Conservation (phyloP, 2,888 invertebrate genomes). For the Nowickia ferox region DNA sequence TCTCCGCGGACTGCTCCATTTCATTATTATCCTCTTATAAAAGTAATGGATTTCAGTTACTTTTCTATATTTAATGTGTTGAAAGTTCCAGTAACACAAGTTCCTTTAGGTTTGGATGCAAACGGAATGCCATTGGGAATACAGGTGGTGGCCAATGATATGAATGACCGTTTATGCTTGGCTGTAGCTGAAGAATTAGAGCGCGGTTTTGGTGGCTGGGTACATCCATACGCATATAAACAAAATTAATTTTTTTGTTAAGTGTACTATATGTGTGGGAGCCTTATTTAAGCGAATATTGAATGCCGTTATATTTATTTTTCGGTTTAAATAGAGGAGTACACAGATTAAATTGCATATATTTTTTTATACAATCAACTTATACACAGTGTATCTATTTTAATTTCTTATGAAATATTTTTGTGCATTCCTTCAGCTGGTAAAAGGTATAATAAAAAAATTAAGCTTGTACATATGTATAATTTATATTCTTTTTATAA, state of each 20-base stretch:
- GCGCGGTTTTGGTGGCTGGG: constrained; percentile 95
- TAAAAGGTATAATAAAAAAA: too few relatives aligned
- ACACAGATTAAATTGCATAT: too few relatives aligned
- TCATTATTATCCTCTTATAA: constrained; percentile 90
- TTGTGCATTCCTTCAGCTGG: too few relatives aligned
- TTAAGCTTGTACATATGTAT: too few relatives aligned
- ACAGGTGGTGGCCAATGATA: constrained; percentile 92
- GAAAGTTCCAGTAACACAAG: constrained; percentile 89
- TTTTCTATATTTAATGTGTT: constrained; percentile 93
- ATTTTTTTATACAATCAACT: too few relatives aligned
- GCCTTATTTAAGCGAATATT: too few relatives aligned
- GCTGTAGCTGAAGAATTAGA: constrained; percentile 96
- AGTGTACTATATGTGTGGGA: too few relatives aligned
- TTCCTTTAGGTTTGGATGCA: constrained; percentile 92
- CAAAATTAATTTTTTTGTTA: constrained; percentile 73
- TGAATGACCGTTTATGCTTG: constrained; percentile 93
- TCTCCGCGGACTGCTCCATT: constrained; percentile 91
- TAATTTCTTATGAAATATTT: too few relatives aligned
- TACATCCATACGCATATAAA: constrained; percentile 85
- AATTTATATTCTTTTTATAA: too few relatives aligned
- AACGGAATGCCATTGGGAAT: constrained; percentile 94
- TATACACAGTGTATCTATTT: too few relatives aligned
- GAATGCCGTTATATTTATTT: too few relatives aligned
- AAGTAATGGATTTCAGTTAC: constrained; percentile 93
- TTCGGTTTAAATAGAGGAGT: too few relatives aligned